These are phyloP conservation scores for Seladonia tumulorum DNA, from an alignment of 2,888 invertebrate genomes.

Conservation along the genomic window DNA sequence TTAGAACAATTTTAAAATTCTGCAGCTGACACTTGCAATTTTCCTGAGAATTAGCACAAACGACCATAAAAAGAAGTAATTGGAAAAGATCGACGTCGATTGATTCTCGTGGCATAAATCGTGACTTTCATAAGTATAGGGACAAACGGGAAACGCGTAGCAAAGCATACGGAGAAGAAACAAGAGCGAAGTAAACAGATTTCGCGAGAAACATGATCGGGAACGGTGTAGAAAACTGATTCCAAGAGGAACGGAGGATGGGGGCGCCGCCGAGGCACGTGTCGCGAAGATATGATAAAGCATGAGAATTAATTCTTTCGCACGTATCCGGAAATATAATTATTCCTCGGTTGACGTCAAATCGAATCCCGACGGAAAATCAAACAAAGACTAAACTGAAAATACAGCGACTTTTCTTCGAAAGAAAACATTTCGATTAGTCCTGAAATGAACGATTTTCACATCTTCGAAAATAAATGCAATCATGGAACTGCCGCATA, in stretches of 20 bases:
- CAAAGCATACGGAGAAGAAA: background rate
- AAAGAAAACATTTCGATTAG: background rate
- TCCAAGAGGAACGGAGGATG: background rate
- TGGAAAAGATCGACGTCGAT: background rate
- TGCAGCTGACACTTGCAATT: background rate
- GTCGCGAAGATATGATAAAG: constrained; percentile 23
- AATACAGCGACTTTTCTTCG: background rate
- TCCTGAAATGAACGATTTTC: background rate
- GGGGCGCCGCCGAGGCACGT: constrained; percentile 13
- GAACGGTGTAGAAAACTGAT: background rate
- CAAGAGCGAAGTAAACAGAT: constrained; percentile 8
- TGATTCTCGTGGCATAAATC: background rate
- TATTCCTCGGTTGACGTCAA: constrained; percentile 5
- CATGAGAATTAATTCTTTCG: constrained; percentile 17
- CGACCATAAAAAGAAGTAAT: background rate
- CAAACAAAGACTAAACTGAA: background rate
- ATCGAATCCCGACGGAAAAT: background rate
- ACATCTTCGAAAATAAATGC: too few species aligned
- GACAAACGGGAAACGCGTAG: background rate
- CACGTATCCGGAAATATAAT: constrained; percentile 13
- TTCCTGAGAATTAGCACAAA: background rate
- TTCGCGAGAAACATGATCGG: constrained; percentile 30
- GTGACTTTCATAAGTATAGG: background rate
- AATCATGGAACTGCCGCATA: too few species aligned
- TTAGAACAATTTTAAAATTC: too few species aligned